phyloP scores from a whole-genome alignment of 2,113 vertebrate genomes.

The Manacus vitellinus region DNA sequence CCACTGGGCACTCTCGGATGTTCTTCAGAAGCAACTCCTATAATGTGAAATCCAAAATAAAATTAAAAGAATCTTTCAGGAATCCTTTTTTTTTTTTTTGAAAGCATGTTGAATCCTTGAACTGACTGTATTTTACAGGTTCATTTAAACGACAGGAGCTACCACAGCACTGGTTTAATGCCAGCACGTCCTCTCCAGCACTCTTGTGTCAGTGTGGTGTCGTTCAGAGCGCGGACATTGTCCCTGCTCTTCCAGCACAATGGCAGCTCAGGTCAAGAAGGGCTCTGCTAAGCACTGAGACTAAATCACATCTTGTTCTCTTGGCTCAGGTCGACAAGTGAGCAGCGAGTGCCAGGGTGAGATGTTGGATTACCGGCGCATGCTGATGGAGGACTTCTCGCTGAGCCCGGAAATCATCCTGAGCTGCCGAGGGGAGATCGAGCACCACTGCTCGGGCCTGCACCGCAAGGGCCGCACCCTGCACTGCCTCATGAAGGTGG shows the following conservation, averaged over 20 bases:
- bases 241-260: accelerated
- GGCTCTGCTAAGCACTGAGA: background rate
- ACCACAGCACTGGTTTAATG: background rate
- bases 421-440: slow-evolving; percentile 92
- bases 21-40: background rate
- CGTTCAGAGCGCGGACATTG: accelerated
- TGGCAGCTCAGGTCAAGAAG: background rate
- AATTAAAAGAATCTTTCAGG: background rate
- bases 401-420: slow-evolving; percentile 96
- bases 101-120: background rate
- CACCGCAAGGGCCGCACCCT: slow-evolving; percentile 94
- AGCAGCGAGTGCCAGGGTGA: slow-evolving; percentile 96
- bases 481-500: slow-evolving; percentile 94
- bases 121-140: background rate
- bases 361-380: slow-evolving; percentile 95
- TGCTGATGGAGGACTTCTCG: slow-evolving; percentile 98
- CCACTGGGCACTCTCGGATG: background rate
- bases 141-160: background rate
- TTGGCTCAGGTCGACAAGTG: slow-evolving; percentile 84
- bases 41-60: background rate
- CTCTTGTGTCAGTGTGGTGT: background rate
- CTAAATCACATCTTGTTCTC: background rate
- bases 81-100: background rate
- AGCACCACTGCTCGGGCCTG: slow-evolving; percentile 91
- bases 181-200: accelerated